A percentile compares a stretch with the other conserved stretches of the same genome.
phyloP scores from a whole-genome alignment of 2,797 vertebrate species.

The Philypnodon macrostomus region DNA sequence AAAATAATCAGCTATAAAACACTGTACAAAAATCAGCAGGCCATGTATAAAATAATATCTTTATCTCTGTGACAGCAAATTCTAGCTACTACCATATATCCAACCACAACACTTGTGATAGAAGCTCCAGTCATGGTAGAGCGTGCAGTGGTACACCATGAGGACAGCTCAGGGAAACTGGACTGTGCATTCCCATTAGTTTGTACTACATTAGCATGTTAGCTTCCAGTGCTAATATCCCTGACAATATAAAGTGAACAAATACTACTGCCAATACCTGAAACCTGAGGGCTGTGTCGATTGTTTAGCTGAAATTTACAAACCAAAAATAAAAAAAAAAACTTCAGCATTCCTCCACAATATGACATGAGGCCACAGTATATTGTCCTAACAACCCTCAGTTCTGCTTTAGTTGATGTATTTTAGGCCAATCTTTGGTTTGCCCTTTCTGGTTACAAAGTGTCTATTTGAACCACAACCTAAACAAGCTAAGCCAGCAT shows the following conservation, averaged over 20 bases:
- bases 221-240: slow-evolving; percentile 96
- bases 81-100: slow-evolving; percentile 90
- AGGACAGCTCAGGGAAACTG: slow-evolving; percentile 86
- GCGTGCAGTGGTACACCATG: slow-evolving; percentile 94
- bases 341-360: slow-evolving; percentile 44
- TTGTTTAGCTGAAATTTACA: slow-evolving; percentile 62
- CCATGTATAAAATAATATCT: slow-evolving; percentile 99
- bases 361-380: slow-evolving; percentile 46
- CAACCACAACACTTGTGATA: slow-evolving; percentile 91
- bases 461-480: slow-evolving; percentile 66
- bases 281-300: slow-evolving; percentile 77
- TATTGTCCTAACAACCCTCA: slow-evolving; percentile 65
- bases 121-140: slow-evolving; percentile 87
- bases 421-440: slow-evolving; percentile 98
- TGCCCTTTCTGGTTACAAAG: slow-evolving; percentile 77
- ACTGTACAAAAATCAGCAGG: slow-evolving; percentile 99
- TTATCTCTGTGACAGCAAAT: slow-evolving; percentile 98
- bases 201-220: slow-evolving; percentile 90
- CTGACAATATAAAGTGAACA: slow-evolving; percentile 93
- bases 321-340: slow-evolving; percentile 56
- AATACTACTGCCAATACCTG: slow-evolving; percentile 85
- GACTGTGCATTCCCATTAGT: slow-evolving; percentile 86
- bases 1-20: slow-evolving; percentile 99
- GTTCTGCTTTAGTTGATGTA: slow-evolving; percentile 75
- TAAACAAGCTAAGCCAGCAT: slow-evolving; percentile 66